phyloP scores from a whole-genome alignment of 2,888 invertebrate genomes.

The Zaprionus lineosus region DNA sequence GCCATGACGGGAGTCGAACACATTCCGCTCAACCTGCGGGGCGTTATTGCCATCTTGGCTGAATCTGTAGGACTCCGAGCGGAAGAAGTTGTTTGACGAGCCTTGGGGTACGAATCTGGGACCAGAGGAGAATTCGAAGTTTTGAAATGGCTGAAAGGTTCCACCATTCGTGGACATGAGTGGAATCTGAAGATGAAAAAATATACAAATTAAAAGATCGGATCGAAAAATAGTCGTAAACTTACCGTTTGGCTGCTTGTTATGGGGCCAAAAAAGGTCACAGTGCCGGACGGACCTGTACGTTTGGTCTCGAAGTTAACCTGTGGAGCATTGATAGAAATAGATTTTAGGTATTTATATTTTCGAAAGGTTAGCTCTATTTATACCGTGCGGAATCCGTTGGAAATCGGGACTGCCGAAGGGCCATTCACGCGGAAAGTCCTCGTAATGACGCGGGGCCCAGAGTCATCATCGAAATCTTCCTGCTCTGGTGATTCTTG shows the following conservation, averaged over 20 bases:
- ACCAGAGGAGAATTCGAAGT: not conserved
- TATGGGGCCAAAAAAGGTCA: too few relatives aligned
- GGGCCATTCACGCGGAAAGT: not conserved
- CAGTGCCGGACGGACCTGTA: too few relatives aligned
- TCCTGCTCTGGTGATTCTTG: too few relatives aligned
- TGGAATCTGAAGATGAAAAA: slow-evolving; percentile 6
- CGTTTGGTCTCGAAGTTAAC: too few relatives aligned
- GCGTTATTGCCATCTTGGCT: slow-evolving; percentile 52
- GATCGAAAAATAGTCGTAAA: too few relatives aligned
- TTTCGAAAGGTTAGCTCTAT: too few relatives aligned
- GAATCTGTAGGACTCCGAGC: slow-evolving; percentile 56
- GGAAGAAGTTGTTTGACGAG: slow-evolving; percentile 47
- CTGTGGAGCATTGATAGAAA: too few relatives aligned
- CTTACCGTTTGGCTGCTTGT: slow-evolving; percentile 16
- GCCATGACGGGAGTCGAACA: slow-evolving; percentile 53
- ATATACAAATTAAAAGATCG: too few relatives aligned
- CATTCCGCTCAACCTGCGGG: slow-evolving; percentile 39
- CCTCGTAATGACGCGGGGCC: too few relatives aligned
- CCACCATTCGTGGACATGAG: not conserved
- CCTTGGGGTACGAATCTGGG: slow-evolving; percentile 1
- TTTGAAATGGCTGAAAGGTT: too few relatives aligned
- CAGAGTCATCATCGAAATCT: not conserved
- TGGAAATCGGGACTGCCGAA: not conserved
- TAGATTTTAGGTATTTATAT: too few relatives aligned
- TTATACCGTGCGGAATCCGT: slow-evolving; percentile 9